Conservation (phyloP, 2,113 vertebrate species). For the Labeo rohita region DNA sequence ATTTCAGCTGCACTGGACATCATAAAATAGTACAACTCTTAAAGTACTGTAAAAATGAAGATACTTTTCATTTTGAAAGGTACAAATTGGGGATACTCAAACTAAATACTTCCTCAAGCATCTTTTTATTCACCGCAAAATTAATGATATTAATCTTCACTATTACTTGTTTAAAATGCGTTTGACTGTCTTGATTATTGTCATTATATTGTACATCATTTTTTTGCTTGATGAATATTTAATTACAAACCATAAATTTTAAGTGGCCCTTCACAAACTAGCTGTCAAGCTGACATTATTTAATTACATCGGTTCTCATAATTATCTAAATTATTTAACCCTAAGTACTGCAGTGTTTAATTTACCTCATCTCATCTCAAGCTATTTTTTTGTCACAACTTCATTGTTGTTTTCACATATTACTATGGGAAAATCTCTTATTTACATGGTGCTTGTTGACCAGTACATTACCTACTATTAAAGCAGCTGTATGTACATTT, state of each 20-base stretch:
- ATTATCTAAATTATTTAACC: no score
- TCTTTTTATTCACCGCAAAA: not conserved
- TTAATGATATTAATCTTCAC: not conserved
- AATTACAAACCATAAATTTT: no score
- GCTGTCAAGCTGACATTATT: not conserved
- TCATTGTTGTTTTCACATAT: not conserved
- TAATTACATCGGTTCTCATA: not conserved
- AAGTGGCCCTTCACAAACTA: no score
- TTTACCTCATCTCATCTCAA: no score
- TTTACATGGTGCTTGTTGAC: not conserved
- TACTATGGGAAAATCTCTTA: not conserved
- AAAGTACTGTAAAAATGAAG: not conserved
- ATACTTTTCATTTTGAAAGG: not conserved
- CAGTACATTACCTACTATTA: not conserved
- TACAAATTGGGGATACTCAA: not conserved
- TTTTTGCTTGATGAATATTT: not conserved
- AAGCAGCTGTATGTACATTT: no score
- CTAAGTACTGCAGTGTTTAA: no score
- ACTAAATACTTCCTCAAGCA: not conserved
- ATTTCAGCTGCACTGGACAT: not conserved
- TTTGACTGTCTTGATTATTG: not conserved
- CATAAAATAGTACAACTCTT: not conserved
- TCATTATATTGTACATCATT: not conserved
- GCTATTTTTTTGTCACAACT: no score
- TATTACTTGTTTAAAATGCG: not conserved